Evolutionary conservation across 2,113 vertebrate genomes (phyloP), one percentile per base, ranked within the genome.

Genomic region (Ceyx melanurus): DNA sequence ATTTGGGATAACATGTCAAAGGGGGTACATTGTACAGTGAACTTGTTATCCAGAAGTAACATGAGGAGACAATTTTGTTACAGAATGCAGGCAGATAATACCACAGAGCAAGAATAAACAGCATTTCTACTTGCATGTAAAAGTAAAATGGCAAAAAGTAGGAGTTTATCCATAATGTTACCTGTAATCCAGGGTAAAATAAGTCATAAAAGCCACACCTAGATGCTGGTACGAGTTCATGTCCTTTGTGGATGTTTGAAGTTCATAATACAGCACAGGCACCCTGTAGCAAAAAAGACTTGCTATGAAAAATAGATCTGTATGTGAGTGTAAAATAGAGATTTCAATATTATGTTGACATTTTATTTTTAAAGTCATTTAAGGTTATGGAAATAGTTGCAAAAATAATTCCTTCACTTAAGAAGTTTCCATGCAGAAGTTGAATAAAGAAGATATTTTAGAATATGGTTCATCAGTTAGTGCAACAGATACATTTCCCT

Each of bases 361-460:
- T 94, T 96, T 96, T 93, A 3, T 68, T 84, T 93, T 94, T 72
- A 45, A 91, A 97, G 88, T 83, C 84, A 91, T 80, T 51, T 96
- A 75, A 95, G 92, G 92, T 96, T 97, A 74, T 96, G 86, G 93
- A 96, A 97, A 96, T 48, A n/a, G 84, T 95, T 94, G 77, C 87
- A 94, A 95, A 97, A 97, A 95, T 91, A 96, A 97, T 96, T 94
- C 93, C 87, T 97, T 92, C 94, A 40, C 80, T 93, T 60, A 67
- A 87, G 75, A 96, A 89, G 85, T 95, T 95, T 95, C 90, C 89
- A n/a, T 93, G 67, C 86, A 92, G 94, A 94, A 97, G 94, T 94
- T 56, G 85, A 96, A 92, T 93, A 97, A 98, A 98, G 98, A 97
- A 98, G 97, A 94, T 96, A 94, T 87, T 97, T 92, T 95, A 97